A percentile compares a stretch with the other conserved stretches of the same genome.
Conservation (phyloP, 1,140 invertebrate genomes). For the Metaphire vulgaris region DNA sequence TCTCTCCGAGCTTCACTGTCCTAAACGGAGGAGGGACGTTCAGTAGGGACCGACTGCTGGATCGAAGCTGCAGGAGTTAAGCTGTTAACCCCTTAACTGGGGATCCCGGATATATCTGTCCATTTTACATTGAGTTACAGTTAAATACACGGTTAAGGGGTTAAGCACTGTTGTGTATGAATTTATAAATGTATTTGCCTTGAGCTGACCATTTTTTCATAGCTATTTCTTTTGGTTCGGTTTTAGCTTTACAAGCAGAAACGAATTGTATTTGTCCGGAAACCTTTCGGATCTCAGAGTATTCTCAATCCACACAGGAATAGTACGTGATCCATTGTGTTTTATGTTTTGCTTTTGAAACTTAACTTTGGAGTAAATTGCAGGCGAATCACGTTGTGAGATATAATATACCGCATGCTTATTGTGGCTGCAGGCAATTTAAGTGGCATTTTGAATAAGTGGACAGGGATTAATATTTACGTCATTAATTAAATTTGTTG, state of each 20-base stretch:
- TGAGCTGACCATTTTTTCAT: not conserved
- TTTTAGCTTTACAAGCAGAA: slow-evolving; percentile 43
- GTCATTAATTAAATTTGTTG: slow-evolving; percentile 9
- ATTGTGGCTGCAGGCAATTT: too few species aligned
- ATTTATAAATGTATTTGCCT: not conserved
- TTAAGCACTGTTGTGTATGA: too few species aligned
- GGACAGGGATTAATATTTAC: not conserved
- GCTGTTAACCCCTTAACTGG: too few species aligned
- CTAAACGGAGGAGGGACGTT: too few species aligned
- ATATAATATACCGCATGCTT: too few species aligned
- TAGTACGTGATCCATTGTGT: slow-evolving; percentile 14
- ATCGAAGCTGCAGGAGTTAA: too few species aligned
- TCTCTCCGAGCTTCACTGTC: too few species aligned
- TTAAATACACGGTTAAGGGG: too few species aligned
- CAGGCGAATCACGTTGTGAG: not conserved
- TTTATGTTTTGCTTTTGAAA: too few species aligned
- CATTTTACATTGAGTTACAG: too few species aligned
- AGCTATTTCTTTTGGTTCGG: not conserved
- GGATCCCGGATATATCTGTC: too few species aligned
- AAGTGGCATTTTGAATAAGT: not conserved
- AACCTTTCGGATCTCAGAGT: slow-evolving; percentile 42
- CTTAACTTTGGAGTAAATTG: not conserved
- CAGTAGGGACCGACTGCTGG: too few species aligned
- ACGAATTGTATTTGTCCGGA: slow-evolving; percentile 37
- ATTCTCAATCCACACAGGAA: slow-evolving; percentile 32